Evolutionary conservation across 2,113 vertebrate genomes (phyloP).

Genomic region (Bombycilla garrulus): DNA sequence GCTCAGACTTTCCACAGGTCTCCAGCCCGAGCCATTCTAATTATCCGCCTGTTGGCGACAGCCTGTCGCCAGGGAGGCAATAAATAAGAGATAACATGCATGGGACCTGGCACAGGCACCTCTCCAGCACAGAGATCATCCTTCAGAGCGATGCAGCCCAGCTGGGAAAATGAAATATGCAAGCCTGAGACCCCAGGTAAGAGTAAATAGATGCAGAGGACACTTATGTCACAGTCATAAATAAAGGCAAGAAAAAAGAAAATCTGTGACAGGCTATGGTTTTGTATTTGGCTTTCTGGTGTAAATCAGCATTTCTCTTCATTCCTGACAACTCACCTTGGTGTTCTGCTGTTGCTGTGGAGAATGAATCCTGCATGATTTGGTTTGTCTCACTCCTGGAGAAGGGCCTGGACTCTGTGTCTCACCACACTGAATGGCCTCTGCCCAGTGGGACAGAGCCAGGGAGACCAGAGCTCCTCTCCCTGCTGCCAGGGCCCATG

Average conservation of each 20-base stretch:
- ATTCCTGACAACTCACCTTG: neutral
- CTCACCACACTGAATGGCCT: neutral
- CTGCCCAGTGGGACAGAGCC: neutral
- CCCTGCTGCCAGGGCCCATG: neutral
- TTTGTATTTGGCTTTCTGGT: neutral
- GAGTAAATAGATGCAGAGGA: conserved; percentile 13
- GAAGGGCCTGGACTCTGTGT: neutral
- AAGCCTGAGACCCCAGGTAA: conserved; percentile 1
- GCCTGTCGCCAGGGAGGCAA: conserved; percentile 16
- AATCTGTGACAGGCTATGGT: neutral
- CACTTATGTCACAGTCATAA: conserved; percentile 1
- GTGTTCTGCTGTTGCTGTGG: neutral
- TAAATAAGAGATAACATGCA: conserved; percentile 31
- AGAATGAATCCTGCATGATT: neutral
- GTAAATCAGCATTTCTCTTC: neutral
- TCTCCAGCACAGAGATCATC: neutral
- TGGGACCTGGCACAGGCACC: conserved; percentile 12
- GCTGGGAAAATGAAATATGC: conserved; percentile 20
- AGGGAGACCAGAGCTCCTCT: neutral
- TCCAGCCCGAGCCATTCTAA: conserved; percentile 26
- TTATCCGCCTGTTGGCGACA: conserved; percentile 7
- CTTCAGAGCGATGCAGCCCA: neutral
- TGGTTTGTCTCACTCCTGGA: neutral
- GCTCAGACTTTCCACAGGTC: neutral
- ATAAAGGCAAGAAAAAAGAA: neutral